Conservation (phyloP, 2,797 vertebrate genomes). For the Amphiprion clarkii region DNA sequence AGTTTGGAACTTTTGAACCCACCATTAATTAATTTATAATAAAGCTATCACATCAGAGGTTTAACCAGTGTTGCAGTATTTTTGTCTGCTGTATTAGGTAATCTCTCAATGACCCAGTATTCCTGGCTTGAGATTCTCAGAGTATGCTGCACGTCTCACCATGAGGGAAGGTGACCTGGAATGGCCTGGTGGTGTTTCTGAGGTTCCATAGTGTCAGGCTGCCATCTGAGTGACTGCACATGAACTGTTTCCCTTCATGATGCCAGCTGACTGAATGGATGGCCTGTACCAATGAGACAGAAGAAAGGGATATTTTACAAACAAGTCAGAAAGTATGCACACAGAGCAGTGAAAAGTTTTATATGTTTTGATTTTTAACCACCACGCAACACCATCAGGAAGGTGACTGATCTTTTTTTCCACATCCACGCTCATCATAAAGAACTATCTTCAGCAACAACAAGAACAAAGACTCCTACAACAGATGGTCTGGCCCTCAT, state of each 20-base stretch:
- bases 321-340: not conserved
- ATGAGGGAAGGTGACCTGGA: conserved; percentile 97
- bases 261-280: conserved; percentile 99
- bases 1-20: not conserved
- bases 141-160: conserved; percentile 84
- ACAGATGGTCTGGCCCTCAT: not conserved
- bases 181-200: conserved; percentile 94
- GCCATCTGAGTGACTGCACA: conserved; percentile 99
- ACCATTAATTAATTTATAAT: not conserved
- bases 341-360: not conserved
- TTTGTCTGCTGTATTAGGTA: not conserved
- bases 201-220: conserved; percentile 97
- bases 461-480: not conserved
- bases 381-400: not conserved
- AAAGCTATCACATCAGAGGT: not conserved
- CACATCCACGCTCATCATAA: not conserved
- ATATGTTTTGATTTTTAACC: not conserved
- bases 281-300: conserved; percentile 83
- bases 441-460: not conserved
- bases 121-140: not conserved
- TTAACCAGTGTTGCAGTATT: not conserved
- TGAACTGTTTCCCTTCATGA: conserved; percentile 98
- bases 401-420: not conserved
- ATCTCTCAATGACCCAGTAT: not conserved
- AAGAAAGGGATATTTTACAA: not conserved